Percentiles rank a stretch among this genome's conserved stretches.
Evolutionary conservation across 1,140 invertebrate species (phyloP).

Genomic region (Pseudoatta argentina): DNA sequence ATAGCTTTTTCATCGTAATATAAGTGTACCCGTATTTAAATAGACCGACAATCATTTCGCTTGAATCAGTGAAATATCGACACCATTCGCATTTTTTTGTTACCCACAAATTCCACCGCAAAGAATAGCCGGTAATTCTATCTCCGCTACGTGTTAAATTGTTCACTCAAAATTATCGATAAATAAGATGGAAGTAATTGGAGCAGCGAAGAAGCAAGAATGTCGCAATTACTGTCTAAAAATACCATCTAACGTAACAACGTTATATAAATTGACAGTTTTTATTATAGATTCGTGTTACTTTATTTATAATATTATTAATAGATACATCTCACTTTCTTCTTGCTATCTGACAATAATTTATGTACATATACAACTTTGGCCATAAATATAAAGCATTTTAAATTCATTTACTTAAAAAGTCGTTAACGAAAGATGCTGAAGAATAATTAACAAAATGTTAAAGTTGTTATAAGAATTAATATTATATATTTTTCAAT

Average conservation of each 20-base stretch:
- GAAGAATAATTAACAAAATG: too few relatives aligned
- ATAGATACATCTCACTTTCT: not conserved
- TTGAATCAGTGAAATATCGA: conserved; percentile 17
- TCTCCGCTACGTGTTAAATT: not conserved
- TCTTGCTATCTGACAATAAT: too few relatives aligned
- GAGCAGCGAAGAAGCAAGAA: too few relatives aligned
- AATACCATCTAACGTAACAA: not conserved
- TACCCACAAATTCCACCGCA: not conserved
- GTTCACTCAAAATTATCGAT: not conserved
- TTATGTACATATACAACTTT: too few relatives aligned
- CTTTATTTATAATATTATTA: not conserved
- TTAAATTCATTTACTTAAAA: too few relatives aligned
- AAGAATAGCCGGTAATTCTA: not conserved
- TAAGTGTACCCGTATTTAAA: not conserved
- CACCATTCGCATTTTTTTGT: conserved; percentile 3
- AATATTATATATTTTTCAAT: too few relatives aligned
- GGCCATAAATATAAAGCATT: too few relatives aligned
- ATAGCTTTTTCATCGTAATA: not conserved
- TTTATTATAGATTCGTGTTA: not conserved
- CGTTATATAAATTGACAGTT: not conserved
- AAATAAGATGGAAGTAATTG: not conserved
- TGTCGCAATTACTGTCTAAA: not conserved
- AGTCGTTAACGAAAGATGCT: too few relatives aligned
- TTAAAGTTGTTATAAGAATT: too few relatives aligned
- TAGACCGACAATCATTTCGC: not conserved